These are phyloP conservation scores for Nothocercus julius DNA, from an alignment of 2,113 vertebrate genomes.

Conservation along the genomic window DNA sequence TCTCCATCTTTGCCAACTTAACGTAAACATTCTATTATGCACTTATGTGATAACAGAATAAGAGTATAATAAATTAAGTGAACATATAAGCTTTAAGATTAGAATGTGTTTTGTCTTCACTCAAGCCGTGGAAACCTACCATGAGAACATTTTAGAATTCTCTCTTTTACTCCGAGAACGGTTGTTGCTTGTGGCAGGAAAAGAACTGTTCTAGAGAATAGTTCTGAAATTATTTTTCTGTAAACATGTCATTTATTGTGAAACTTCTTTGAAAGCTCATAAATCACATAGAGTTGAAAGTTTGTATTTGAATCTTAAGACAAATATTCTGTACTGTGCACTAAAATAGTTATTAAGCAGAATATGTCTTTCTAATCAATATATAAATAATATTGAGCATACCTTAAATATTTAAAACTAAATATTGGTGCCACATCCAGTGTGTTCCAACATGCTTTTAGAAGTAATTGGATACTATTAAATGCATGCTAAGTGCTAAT, in stretches of 20 bases:
- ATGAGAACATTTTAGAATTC: not conserved
- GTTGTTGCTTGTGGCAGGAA: not conserved
- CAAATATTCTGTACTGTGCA: not conserved
- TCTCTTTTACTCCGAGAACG: not conserved
- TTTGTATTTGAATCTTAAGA: not conserved
- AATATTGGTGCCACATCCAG: not conserved
- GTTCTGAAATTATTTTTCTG: not conserved
- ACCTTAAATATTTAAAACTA: not conserved
- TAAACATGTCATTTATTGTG: not conserved
- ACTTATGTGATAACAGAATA: not conserved
- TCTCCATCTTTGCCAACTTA: rapidly evolving
- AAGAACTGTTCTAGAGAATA: not conserved
- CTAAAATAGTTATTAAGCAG: not conserved
- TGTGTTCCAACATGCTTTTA: not conserved
- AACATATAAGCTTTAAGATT: not conserved
- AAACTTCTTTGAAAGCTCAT: not conserved
- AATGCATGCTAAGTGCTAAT: not conserved
- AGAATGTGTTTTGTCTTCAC: not conserved
- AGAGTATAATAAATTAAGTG: not conserved
- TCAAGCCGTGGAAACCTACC: not conserved
- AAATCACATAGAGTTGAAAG: not conserved
- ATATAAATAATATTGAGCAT: not conserved
- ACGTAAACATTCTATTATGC: not conserved
- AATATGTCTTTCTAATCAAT: not conserved
- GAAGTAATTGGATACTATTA: not conserved